These are phyloP conservation scores for Dasysyrphus tricinctus DNA, from an alignment of 2,888 invertebrate genomes.

Conservation along the genomic window DNA sequence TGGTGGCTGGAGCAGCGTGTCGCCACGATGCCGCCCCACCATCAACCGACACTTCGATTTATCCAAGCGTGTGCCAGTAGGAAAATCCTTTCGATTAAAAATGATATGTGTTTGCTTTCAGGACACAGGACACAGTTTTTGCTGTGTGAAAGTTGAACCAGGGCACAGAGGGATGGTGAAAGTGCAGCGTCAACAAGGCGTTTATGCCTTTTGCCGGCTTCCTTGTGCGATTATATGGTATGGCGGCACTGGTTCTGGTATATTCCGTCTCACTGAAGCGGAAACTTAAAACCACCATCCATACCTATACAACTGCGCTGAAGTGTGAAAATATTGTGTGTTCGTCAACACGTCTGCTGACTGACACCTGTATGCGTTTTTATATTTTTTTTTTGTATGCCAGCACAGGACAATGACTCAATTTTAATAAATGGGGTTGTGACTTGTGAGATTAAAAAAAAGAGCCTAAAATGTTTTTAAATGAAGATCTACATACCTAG, in stretches of 20 bases:
- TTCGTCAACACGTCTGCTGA: constrained; percentile 50
- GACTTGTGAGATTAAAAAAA: background rate
- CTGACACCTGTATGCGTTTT: constrained; percentile 51
- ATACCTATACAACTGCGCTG: constrained; percentile 30
- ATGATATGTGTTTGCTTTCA: constrained; percentile 44
- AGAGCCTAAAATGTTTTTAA: background rate
- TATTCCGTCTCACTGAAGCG: constrained; percentile 44
- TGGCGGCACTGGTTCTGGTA: constrained; percentile 5
- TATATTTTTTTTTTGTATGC: background rate
- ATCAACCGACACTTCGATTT: constrained; percentile 11
- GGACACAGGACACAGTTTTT: background rate
- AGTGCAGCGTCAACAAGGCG: constrained; percentile 66
- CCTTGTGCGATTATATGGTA: constrained; percentile 35
- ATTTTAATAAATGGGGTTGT: constrained; percentile 20
- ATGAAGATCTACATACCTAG: too few species aligned
- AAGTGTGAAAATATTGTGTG: constrained; percentile 53
- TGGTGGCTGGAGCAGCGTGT: constrained; percentile 41
- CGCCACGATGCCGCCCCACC: background rate
- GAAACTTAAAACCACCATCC: constrained; percentile 50
- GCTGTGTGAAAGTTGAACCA: constrained; percentile 15
- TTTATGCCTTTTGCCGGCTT: constrained; percentile 47
- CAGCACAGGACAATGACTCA: constrained; percentile 27
- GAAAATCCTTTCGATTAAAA: constrained; percentile 69
- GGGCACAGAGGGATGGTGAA: constrained; percentile 3
- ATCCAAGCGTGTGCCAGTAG: constrained; percentile 54